Percentiles rank a stretch among this genome's conserved stretches.
These are phyloP conservation scores for Leptinotarsa peninsularis DNA, from an alignment of 2,888 invertebrate species.

Conservation along the genomic window DNA sequence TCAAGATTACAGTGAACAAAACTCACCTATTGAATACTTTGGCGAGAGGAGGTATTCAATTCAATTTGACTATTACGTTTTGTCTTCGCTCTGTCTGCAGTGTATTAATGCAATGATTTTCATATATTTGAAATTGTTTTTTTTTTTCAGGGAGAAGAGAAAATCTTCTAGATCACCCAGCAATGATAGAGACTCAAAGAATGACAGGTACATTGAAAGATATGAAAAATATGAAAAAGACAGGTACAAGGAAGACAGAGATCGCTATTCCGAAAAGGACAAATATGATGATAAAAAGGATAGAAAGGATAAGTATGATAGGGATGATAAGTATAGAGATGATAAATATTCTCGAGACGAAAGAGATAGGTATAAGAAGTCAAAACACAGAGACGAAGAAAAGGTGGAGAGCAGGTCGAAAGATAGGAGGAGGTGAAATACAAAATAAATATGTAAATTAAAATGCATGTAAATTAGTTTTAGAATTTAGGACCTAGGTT, in stretches of 20 bases:
- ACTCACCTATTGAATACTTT: no score
- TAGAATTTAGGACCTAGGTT: slow-evolving; percentile 17
- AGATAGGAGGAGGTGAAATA: slow-evolving; percentile 52
- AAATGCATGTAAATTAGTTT: slow-evolving; percentile 10
- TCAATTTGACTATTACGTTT: neutral
- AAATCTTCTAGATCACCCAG: slow-evolving; percentile 61
- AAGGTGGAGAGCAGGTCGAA: slow-evolving; percentile 56
- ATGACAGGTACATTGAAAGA: slow-evolving; percentile 63
- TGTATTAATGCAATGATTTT: slow-evolving; percentile 10
- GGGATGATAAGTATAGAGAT: slow-evolving; percentile 56
- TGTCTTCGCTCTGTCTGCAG: neutral
- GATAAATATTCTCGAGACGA: slow-evolving; percentile 55
- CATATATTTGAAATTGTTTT: slow-evolving; percentile 9
- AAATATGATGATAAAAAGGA: slow-evolving; percentile 60
- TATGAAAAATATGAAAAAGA: slow-evolving; percentile 58
- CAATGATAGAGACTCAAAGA: slow-evolving; percentile 62
- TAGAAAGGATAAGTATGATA: slow-evolving; percentile 57
- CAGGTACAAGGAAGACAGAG: slow-evolving; percentile 56
- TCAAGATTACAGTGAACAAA: no score
- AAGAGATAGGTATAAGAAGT: slow-evolving; percentile 55
- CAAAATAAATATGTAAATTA: slow-evolving; percentile 3
- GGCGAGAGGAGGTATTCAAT: no score
- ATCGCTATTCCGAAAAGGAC: slow-evolving; percentile 51
- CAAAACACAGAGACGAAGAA: slow-evolving; percentile 56
- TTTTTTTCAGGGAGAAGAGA: slow-evolving; percentile 63